Conservation (phyloP, 2,888 invertebrate genomes). For the Eupithecia subumbrata region DNA sequence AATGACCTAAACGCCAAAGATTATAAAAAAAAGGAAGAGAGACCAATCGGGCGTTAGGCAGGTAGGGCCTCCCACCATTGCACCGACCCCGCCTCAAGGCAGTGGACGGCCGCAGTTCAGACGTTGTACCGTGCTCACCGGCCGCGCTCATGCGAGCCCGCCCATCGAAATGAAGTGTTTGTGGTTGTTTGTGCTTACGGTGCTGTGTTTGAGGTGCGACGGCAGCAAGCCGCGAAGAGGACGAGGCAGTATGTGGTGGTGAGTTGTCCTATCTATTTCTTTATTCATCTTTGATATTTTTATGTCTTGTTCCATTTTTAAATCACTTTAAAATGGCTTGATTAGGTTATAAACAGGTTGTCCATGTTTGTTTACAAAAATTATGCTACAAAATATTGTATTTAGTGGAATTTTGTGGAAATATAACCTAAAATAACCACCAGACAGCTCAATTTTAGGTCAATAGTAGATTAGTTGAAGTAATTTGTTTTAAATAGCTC, state of each 20-base stretch:
- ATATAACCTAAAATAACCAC: neutral
- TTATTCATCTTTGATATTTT: slow-evolving; percentile 31
- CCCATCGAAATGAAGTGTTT: slow-evolving; percentile 81
- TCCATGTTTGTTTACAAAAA: slow-evolving; percentile 6
- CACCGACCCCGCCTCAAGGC: slow-evolving; percentile 72
- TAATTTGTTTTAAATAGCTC: neutral
- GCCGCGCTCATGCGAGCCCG: slow-evolving; percentile 78
- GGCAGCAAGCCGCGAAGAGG: slow-evolving; percentile 89
- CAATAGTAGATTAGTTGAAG: neutral
- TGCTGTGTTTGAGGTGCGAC: slow-evolving; percentile 80
- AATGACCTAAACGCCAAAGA: slow-evolving; percentile 64
- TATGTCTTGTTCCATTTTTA: neutral
- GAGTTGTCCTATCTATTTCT: slow-evolving; percentile 70
- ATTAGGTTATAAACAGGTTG: slow-evolving; percentile 5
- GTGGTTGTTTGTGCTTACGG: slow-evolving; percentile 82
- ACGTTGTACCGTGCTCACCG: slow-evolving; percentile 68
- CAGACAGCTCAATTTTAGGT: neutral
- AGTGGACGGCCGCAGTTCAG: slow-evolving; percentile 57
- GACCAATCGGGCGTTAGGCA: slow-evolving; percentile 74
- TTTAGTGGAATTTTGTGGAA: neutral
- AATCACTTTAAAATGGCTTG: neutral
- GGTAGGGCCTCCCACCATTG: slow-evolving; percentile 76
- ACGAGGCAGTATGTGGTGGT: slow-evolving; percentile 97
- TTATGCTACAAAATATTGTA: neutral
- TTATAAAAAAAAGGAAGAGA: slow-evolving; percentile 54